phyloP scores from a whole-genome alignment of 2,888 invertebrate species.

The Alcis repandata region DNA sequence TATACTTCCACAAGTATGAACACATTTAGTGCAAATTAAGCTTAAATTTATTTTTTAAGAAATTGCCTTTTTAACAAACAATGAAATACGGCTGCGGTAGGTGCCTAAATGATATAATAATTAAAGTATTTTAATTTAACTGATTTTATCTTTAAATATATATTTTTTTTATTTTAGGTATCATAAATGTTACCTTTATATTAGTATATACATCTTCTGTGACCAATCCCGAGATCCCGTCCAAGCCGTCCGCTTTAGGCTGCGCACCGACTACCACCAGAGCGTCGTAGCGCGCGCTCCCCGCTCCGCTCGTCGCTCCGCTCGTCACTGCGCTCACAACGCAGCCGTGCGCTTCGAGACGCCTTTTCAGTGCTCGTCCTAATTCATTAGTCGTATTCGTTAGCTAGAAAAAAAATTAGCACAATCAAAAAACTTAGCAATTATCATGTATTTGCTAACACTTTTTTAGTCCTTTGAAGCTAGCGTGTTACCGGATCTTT shows the following conservation, averaged over 20 bases:
- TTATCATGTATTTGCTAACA: constrained; percentile 6
- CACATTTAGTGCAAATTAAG: too few relatives aligned
- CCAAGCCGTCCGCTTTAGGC: constrained; percentile 58
- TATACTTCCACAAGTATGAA: too few relatives aligned
- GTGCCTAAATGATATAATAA: too few relatives aligned
- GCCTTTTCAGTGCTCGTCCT: constrained; percentile 67
- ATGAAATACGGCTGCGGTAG: too few relatives aligned
- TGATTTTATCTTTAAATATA: too few relatives aligned
- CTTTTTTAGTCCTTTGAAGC: constrained; percentile 9
- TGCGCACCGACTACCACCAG: constrained; percentile 74
- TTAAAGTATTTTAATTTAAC: too few relatives aligned
- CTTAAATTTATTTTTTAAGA: too few relatives aligned
- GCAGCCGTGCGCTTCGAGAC: constrained; percentile 67
- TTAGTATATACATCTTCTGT: constrained; percentile 73
- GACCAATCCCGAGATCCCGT: constrained; percentile 67
- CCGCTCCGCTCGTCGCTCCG: constrained; percentile 51
- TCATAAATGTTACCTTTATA: constrained; percentile 64
- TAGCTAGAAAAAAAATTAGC: constrained; percentile 51
- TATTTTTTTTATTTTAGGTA: background rate
- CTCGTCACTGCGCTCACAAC: constrained; percentile 59
- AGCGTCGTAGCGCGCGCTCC: constrained; percentile 63
- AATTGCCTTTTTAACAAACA: too few relatives aligned
- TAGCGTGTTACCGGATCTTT: constrained; percentile 2
- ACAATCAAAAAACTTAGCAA: background rate
- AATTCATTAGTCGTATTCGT: constrained; percentile 67